Conservation (phyloP, 1,140 invertebrate species). For the Marisa cornuarietis region DNA sequence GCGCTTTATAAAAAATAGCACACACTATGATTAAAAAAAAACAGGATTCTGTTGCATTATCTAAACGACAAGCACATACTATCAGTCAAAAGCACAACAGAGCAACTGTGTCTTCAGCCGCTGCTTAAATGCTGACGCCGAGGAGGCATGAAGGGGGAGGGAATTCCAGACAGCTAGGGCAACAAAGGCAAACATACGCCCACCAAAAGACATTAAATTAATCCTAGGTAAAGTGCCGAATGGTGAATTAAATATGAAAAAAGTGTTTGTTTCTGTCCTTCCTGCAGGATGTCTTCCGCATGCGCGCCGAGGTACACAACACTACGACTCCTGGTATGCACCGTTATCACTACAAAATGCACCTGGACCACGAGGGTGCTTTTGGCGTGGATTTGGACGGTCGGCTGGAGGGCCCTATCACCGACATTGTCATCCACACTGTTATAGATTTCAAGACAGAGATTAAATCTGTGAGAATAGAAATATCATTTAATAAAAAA, state of each 20-base stretch:
- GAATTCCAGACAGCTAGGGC: neutral
- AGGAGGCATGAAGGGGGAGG: neutral
- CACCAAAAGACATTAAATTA: neutral
- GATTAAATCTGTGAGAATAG: neutral
- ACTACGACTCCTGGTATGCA: neutral
- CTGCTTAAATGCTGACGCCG: too few relatives aligned
- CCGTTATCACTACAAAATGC: conserved; percentile 4
- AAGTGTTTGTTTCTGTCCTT: neutral
- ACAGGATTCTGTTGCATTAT: too few relatives aligned
- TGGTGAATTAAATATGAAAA: too few relatives aligned
- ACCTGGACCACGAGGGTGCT: conserved; percentile 9
- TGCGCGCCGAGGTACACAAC: conserved; percentile 10
- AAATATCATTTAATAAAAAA: neutral
- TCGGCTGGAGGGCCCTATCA: neutral
- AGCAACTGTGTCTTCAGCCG: too few relatives aligned
- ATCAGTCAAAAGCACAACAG: too few relatives aligned
- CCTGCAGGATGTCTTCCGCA: conserved; percentile 10
- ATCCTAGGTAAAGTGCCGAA: too few relatives aligned
- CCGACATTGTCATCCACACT: conserved; percentile 3
- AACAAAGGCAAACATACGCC: neutral
- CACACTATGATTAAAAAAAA: too few relatives aligned
- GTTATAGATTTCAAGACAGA: conserved; percentile 1
- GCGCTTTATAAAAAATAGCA: too few relatives aligned
- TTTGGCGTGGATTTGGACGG: conserved; percentile 4
- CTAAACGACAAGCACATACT: too few relatives aligned